A percentile compares a stretch with the other conserved stretches of the same genome.
Evolutionary conservation across 2,113 vertebrate species (phyloP).

Genomic region (Campylorhamphus procurvoides): DNA sequence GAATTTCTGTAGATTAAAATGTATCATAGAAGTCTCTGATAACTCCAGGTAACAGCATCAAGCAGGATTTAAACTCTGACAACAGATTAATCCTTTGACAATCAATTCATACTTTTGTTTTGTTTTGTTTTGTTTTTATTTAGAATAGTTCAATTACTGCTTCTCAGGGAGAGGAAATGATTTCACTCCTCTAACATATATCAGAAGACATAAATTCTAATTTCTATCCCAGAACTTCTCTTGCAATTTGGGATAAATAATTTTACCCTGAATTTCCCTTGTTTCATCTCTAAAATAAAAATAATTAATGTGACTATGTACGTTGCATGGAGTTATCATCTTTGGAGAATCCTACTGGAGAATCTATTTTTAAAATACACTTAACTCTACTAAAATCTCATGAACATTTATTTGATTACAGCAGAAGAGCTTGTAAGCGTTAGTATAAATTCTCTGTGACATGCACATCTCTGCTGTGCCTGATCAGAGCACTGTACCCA

Average conservation of each 20-base stretch:
- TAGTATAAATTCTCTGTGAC: not conserved
- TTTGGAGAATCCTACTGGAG: not conserved
- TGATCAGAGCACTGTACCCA: not conserved
- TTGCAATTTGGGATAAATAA: not conserved
- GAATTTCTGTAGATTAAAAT: not conserved
- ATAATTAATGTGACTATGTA: not conserved
- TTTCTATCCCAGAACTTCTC: not conserved
- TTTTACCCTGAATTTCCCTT: not conserved
- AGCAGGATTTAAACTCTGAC: not conserved
- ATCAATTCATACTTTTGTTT: not conserved
- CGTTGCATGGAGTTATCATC: not conserved
- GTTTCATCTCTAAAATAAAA: not conserved
- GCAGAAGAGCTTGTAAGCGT: not conserved
- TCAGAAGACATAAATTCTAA: not conserved
- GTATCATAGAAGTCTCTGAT: not conserved
- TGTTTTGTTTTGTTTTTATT: not conserved
- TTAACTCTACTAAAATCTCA: not conserved
- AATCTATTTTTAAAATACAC: not conserved
- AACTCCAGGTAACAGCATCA: not conserved
- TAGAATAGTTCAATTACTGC: not conserved
- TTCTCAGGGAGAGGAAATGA: not conserved
- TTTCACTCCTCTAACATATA: not conserved
- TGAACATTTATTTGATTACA: slow-evolving; percentile 9
- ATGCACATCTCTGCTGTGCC: not conserved
- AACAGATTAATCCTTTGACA: not conserved